Evolutionary conservation across 92 coral and sea anemone genomes (phyloP).

Genomic region (Palythoa grandiflora): DNA sequence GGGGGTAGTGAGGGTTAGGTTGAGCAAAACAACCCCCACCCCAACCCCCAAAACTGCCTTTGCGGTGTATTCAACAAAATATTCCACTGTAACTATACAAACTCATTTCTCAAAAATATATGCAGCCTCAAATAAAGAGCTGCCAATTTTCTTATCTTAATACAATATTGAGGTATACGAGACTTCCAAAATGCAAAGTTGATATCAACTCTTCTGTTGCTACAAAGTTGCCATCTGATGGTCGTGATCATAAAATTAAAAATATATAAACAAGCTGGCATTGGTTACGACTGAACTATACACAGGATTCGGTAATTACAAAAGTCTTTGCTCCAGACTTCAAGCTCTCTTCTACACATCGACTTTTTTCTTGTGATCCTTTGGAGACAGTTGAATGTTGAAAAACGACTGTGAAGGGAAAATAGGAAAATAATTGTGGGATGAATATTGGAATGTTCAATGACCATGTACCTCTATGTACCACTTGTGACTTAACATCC

Average conservation of each 20-base stretch:
- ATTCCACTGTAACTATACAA: too few relatives aligned
- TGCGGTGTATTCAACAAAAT: too few relatives aligned
- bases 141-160: too few relatives aligned
- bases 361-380: constrained; percentile 12
- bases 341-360: constrained; percentile 8
- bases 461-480: too few relatives aligned
- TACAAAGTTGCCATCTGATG: background rate
- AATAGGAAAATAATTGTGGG: background rate
- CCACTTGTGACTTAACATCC: too few relatives aligned
- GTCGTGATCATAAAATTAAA: background rate
- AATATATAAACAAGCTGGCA: constrained; percentile 8
- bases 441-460: too few relatives aligned
- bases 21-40: too few relatives aligned
- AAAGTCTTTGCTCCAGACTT: constrained; percentile 14
- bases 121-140: too few relatives aligned
- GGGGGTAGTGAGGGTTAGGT: too few relatives aligned
- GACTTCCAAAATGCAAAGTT: background rate
- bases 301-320: constrained; percentile 45
- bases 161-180: background rate
- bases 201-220: background rate
- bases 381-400: background rate
- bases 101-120: too few relatives aligned
- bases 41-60: too few relatives aligned
- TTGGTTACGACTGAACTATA: background rate
- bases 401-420: background rate